Conservation (phyloP, 2,797 vertebrate species). For the Myotis pilosus region DNA sequence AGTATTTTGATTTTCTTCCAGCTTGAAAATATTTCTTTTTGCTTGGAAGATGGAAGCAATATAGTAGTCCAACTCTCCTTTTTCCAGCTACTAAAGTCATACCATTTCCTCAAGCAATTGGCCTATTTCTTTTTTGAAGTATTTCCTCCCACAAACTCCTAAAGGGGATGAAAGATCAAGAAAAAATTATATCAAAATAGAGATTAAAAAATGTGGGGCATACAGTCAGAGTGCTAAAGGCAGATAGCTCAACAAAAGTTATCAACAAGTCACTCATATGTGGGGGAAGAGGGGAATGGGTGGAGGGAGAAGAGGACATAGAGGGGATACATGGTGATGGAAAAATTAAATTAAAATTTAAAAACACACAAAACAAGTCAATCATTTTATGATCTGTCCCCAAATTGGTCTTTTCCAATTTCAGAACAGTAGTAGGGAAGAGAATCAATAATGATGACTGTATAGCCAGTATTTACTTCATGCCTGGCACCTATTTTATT, state of each 20-base stretch:
- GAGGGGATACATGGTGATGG: not conserved
- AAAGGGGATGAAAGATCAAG: not conserved
- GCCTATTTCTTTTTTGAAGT: not conserved
- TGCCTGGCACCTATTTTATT: not conserved
- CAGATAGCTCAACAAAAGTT: conserved; percentile 13
- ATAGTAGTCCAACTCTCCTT: not conserved
- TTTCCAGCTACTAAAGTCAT: not conserved
- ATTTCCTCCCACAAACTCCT: not conserved
- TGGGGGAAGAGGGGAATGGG: too few relatives aligned
- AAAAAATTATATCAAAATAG: not conserved
- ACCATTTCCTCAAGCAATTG: not conserved
- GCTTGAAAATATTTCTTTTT: not conserved
- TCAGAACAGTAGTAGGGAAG: not conserved
- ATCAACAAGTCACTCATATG: not conserved
- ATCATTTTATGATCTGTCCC: not conserved
- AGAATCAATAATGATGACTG: not conserved
- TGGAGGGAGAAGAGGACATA: not conserved
- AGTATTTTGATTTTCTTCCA: not conserved
- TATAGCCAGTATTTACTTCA: not conserved
- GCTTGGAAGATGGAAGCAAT: conserved; percentile 9
- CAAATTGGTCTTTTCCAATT: conserved; percentile 37
- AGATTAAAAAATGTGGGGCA: not conserved
- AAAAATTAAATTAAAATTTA: not conserved
- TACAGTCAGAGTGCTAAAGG: not conserved
- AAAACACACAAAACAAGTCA: not conserved